Conservation (phyloP, 35 echinoderm and acorn worm species). For the Ophioderma brevispina region DNA sequence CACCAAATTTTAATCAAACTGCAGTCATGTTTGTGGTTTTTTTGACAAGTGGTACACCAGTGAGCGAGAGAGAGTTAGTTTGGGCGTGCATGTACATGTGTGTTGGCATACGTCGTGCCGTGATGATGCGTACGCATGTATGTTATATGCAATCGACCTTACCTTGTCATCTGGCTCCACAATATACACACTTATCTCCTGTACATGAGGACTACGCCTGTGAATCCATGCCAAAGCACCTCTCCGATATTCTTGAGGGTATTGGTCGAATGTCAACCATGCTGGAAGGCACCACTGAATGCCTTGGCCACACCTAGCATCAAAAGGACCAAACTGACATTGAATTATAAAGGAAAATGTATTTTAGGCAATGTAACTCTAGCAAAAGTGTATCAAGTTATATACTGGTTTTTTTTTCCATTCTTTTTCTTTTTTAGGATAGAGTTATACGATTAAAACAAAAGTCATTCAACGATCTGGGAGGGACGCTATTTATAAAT, state of each 20-base stretch:
- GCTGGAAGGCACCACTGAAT: constrained; percentile 83
- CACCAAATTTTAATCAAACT: too few species aligned
- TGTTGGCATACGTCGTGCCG: not conserved
- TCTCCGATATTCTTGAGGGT: constrained; percentile 96
- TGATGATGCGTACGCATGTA: not conserved
- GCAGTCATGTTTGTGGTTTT: too few species aligned
- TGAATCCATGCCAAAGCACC: constrained; percentile 98
- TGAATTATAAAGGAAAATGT: too few species aligned
- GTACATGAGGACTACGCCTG: constrained; percentile 84
- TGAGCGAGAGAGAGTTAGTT: not conserved
- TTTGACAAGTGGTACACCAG: too few species aligned
- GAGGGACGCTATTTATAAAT: too few species aligned
- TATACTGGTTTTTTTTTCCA: too few species aligned
- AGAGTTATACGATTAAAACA: too few species aligned
- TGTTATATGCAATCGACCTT: not conserved
- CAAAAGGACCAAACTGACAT: too few species aligned
- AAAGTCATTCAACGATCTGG: too few species aligned
- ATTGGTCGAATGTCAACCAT: constrained; percentile 93
- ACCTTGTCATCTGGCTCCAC: constrained; percentile 99
- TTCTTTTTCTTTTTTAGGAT: too few species aligned
- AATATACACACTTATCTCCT: constrained; percentile 92
- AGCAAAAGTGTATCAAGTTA: too few species aligned
- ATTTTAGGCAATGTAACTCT: too few species aligned
- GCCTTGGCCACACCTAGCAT: constrained; percentile 89
- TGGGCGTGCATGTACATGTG: not conserved